These are phyloP conservation scores for Euphydryas editha DNA, from an alignment of 2,888 invertebrate species.

Conservation along the genomic window DNA sequence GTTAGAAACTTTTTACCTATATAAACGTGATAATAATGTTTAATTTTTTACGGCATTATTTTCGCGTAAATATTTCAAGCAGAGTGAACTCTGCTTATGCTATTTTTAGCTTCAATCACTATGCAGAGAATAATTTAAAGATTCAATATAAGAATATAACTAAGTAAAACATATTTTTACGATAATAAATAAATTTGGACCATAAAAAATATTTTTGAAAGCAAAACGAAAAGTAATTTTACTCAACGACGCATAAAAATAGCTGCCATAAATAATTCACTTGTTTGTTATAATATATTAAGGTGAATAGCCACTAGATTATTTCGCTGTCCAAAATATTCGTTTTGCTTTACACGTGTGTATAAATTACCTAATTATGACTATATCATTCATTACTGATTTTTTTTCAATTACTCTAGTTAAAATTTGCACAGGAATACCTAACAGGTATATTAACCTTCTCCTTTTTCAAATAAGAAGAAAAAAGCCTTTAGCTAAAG, in stretches of 20 bases:
- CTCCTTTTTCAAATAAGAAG: no score
- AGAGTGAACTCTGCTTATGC: no score
- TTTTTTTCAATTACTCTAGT: no score
- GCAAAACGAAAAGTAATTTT: constrained; percentile 41
- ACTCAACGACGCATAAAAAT: constrained; percentile 60
- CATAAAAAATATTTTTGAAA: constrained; percentile 17
- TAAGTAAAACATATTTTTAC: background rate
- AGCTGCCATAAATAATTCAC: constrained; percentile 70
- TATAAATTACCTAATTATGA: background rate
- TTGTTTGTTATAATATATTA: constrained; percentile 62
- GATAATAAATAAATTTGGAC: background rate
- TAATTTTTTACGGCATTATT: no score
- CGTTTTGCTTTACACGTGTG: background rate
- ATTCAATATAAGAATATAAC: background rate
- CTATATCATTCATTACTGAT: background rate
- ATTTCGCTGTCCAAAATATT: background rate
- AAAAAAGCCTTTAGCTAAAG: no score
- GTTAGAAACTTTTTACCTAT: no score
- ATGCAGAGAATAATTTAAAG: background rate
- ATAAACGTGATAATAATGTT: no score
- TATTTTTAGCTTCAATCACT: no score
- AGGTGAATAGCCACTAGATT: constrained; percentile 11
- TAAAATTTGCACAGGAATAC: no score
- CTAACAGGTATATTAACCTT: no score
- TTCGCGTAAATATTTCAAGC: no score